Percentiles rank a stretch among this genome's conserved stretches.
phyloP scores from a whole-genome alignment of 1,140 invertebrate species.

The Tribolium madens region DNA sequence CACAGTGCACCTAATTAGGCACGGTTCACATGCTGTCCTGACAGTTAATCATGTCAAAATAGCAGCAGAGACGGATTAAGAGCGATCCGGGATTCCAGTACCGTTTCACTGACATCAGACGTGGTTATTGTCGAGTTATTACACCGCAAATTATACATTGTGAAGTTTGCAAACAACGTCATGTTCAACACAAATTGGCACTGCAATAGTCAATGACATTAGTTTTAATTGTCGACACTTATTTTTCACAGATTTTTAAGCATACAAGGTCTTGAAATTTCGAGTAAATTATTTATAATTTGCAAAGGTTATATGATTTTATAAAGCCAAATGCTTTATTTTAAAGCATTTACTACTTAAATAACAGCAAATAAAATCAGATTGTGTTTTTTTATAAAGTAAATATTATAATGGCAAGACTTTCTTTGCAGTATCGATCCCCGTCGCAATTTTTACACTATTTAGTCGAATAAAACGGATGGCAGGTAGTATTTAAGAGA shows the following conservation, averaged over 20 bases:
- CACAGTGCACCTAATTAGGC: slow-evolving; percentile 25
- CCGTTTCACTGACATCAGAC: slow-evolving; percentile 7
- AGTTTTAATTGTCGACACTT: background rate
- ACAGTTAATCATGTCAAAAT: slow-evolving; percentile 39
- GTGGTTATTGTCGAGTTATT: slow-evolving; percentile 13
- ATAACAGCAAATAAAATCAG: background rate
- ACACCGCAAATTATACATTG: slow-evolving; percentile 7
- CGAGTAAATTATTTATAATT: too few relatives aligned
- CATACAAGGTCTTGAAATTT: too few relatives aligned
- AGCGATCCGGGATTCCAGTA: slow-evolving; percentile 11
- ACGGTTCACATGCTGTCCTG: slow-evolving; percentile 18
- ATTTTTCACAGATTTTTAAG: background rate
- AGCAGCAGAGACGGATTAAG: slow-evolving; percentile 19
- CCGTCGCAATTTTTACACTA: background rate
- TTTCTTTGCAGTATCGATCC: too few relatives aligned
- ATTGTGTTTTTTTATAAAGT: too few relatives aligned
- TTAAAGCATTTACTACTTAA: background rate
- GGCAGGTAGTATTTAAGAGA: slow-evolving; percentile 15
- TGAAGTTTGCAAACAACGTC: background rate
- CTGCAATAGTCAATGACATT: background rate
- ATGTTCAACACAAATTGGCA: too few relatives aligned
- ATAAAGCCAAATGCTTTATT: background rate
- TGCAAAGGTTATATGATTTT: background rate
- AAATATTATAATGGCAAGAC: too few relatives aligned
- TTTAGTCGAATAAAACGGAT: slow-evolving; percentile 18